These are phyloP conservation scores for Hemibagrus guttatus DNA, from an alignment of 2,797 vertebrate genomes.

Conservation along the genomic window DNA sequence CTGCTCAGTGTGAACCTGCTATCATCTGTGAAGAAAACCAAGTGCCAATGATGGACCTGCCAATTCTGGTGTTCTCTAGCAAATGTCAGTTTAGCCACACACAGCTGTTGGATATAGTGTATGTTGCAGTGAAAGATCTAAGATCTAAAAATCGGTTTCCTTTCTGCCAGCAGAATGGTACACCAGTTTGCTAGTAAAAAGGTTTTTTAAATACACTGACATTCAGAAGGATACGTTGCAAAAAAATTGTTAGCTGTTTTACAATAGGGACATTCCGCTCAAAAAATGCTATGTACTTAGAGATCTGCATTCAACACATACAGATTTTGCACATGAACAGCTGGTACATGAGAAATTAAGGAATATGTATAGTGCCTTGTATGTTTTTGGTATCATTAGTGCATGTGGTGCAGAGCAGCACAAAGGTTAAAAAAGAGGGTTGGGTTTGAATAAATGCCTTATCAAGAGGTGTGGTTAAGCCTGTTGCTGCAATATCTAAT, in stretches of 20 bases:
- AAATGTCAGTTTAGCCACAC: too few relatives aligned
- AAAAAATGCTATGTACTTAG: not conserved
- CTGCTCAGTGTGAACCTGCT: too few relatives aligned
- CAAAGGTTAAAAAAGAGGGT: not conserved
- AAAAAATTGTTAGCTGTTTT: not conserved
- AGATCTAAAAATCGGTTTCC: too few relatives aligned
- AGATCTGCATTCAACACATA: not conserved
- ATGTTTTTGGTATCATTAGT: not conserved
- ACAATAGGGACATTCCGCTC: not conserved
- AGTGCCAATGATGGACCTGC: too few relatives aligned
- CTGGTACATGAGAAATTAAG: not conserved
- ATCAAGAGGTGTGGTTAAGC: not conserved
- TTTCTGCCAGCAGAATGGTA: too few relatives aligned
- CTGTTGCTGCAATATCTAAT: not conserved
- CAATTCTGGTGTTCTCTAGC: too few relatives aligned
- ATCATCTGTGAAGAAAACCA: too few relatives aligned
- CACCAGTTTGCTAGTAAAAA: too few relatives aligned
- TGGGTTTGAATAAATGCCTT: not conserved
- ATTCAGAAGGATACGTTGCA: not conserved
- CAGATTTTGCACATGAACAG: not conserved
- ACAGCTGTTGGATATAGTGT: too few relatives aligned
- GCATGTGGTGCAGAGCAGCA: not conserved
- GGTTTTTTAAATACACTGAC: too few relatives aligned
- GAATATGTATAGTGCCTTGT: not conserved
- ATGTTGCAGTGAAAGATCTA: too few relatives aligned